Evolutionary conservation across 2,888 invertebrate species (phyloP).

Genomic region (Phasia obesa): DNA sequence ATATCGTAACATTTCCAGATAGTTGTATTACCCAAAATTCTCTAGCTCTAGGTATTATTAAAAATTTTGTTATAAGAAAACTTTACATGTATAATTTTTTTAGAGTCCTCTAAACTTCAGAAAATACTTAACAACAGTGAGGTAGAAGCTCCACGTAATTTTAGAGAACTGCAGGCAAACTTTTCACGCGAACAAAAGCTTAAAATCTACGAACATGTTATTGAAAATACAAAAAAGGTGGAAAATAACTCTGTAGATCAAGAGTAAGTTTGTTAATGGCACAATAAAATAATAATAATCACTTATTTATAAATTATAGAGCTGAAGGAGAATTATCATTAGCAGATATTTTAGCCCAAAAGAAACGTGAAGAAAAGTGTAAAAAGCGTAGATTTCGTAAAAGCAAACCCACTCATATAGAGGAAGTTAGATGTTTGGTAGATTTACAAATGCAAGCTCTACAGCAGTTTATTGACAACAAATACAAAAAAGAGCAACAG

Average conservation of each 20-base stretch:
- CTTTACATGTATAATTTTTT: not conserved
- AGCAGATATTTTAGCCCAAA: conserved; percentile 78
- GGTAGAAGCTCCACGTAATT: conserved; percentile 72
- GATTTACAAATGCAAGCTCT: conserved; percentile 80
- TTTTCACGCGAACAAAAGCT: conserved; percentile 76
- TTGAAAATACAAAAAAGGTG: conserved; percentile 73
- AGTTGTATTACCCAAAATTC: conserved; percentile 72
- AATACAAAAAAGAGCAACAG: not conserved
- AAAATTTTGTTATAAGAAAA: not conserved
- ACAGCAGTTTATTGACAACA: conserved; percentile 72
- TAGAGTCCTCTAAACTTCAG: conserved; percentile 65
- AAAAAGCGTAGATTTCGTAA: conserved; percentile 78
- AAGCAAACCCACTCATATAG: conserved; percentile 79
- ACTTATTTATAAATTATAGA: conserved; percentile 50
- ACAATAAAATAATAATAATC: not conserved
- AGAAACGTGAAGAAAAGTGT: conserved; percentile 76
- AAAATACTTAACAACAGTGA: conserved; percentile 68
- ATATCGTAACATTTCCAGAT: conserved; percentile 70
- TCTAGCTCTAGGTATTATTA: conserved; percentile 71
- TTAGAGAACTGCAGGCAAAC: conserved; percentile 76
- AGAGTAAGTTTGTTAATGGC: conserved; percentile 70
- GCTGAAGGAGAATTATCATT: conserved; percentile 74
- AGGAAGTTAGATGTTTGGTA: conserved; percentile 79
- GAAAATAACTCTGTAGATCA: conserved; percentile 73
- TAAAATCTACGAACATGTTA: conserved; percentile 77